Evolutionary conservation across 2,113 vertebrate genomes (phyloP), one percentile per base, ranked within the genome.

Genomic region (Colossoma macropomum): DNA sequence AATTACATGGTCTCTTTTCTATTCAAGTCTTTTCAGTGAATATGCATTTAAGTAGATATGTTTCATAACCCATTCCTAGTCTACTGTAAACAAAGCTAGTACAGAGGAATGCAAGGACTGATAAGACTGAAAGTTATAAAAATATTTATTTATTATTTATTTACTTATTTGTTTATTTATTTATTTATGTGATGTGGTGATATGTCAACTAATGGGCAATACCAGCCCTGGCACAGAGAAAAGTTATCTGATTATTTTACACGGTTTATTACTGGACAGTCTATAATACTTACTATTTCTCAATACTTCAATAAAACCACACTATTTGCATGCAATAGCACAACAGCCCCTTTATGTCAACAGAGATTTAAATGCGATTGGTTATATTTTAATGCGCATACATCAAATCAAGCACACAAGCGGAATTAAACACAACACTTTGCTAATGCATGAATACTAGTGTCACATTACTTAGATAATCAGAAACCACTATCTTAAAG

Each of bases 401-500:
- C 30, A 72, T 78, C 27, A 83, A 70, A 77, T 83, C 68, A 62
- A 34, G 75, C 75, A 83, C 41, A 72, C 50, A 77, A 27, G 27
- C 6, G 15, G 54, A 83, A 70, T 59, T 63, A 83, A 72, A 83
- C 66, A 78, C 82, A 78, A 52, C 75, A 63, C 82, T 77, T 77
- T 70, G 66, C 34, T 62, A 63, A 71, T 2, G n/a, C 28, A n/a
- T 34, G 76, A 83, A 56, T 30, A 75, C 65, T 85, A 76, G 34
- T 81, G 79, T 77, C 79, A 77, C 74, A 85, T 85, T 85, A 70
- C 83, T 80, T 76, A 78, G 60, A 77, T 54, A 81, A 85, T 81
- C 84, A 85, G 45, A 81, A 45, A 59, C n/a, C 62, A 62, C 52
- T 83, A 83, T 78, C 75, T 78, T 72, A 71, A 45, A 78, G 77